Percentiles rank a stretch among this genome's conserved stretches.
phyloP scores from a whole-genome alignment of 2,113 vertebrate genomes.

The Chroicocephalus ridibundus region DNA sequence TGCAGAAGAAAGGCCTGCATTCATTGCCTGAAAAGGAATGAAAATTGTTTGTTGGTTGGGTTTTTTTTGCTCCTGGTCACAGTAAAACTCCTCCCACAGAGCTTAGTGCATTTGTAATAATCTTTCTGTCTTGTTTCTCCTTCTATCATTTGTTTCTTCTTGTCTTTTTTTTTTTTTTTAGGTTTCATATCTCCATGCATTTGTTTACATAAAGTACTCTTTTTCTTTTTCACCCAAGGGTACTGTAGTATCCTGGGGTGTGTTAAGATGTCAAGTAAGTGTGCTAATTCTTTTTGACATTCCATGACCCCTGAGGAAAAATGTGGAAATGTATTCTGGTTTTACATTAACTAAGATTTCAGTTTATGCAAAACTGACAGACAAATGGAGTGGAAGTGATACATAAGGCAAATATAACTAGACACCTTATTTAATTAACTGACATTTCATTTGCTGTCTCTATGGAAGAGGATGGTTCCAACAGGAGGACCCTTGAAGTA shows the following conservation, averaged over 20 bases:
- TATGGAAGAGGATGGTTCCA: background rate
- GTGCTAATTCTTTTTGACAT: conserved; percentile 48
- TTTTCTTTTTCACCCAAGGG: background rate
- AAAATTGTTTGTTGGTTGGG: background rate
- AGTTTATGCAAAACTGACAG: conserved; percentile 42
- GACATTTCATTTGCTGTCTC: conserved; percentile 18
- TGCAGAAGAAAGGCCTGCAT: background rate
- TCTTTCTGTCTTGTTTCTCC: background rate
- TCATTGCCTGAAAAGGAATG: background rate
- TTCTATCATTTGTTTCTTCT: background rate
- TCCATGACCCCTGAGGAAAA: conserved; percentile 31
- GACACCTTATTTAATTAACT: conserved; percentile 20
- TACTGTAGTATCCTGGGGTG: background rate
- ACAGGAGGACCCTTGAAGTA: background rate
- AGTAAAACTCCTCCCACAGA: background rate
- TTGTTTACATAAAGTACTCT: background rate
- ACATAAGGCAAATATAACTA: background rate
- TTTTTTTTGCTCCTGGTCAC: background rate
- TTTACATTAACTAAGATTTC: conserved; percentile 55
- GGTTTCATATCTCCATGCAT: background rate
- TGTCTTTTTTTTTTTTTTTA: too few species aligned
- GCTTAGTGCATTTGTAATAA: background rate
- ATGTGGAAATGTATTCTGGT: background rate
- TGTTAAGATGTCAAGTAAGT: conserved; percentile 18
- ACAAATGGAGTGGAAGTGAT: conserved; percentile 44